These are phyloP conservation scores for Battus philenor DNA, from an alignment of 1,140 invertebrate genomes.

Conservation along the genomic window DNA sequence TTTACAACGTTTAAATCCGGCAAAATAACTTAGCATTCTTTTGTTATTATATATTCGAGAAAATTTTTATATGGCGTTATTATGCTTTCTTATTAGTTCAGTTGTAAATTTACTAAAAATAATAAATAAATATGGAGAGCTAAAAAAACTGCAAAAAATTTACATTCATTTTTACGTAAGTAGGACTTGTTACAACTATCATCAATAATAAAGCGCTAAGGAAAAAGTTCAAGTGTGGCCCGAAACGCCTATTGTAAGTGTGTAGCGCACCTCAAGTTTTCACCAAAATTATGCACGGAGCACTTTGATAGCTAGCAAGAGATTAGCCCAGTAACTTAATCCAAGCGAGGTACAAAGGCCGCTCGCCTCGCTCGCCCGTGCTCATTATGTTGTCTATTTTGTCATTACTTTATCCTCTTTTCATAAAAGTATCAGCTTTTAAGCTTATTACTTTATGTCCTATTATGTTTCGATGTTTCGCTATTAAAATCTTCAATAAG, in stretches of 20 bases:
- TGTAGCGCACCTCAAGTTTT: background rate
- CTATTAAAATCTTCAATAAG: background rate
- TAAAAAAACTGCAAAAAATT: no score
- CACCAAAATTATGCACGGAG: conserved; percentile 1
- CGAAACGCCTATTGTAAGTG: background rate
- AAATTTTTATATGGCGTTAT: no score
- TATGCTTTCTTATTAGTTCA: no score
- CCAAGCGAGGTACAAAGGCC: conserved; percentile 6
- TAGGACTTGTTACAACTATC: no score
- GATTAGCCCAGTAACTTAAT: conserved; percentile 12
- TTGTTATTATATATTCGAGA: no score
- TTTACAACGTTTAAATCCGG: no score
- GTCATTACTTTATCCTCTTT: conserved; percentile 16
- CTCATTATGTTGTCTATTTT: conserved; percentile 12
- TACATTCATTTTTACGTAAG: no score
- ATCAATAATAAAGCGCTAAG: no score
- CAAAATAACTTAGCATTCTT: no score
- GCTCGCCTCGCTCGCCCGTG: conserved; percentile 10
- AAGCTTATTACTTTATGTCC: background rate
- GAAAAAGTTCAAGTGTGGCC: background rate
- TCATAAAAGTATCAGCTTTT: conserved; percentile 10
- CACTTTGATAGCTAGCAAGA: conserved; percentile 7
- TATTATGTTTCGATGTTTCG: background rate
- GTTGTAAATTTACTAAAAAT: no score
- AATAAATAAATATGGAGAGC: no score